phyloP scores from a whole-genome alignment of 2,797 vertebrate species.

The Avahi laniger region DNA sequence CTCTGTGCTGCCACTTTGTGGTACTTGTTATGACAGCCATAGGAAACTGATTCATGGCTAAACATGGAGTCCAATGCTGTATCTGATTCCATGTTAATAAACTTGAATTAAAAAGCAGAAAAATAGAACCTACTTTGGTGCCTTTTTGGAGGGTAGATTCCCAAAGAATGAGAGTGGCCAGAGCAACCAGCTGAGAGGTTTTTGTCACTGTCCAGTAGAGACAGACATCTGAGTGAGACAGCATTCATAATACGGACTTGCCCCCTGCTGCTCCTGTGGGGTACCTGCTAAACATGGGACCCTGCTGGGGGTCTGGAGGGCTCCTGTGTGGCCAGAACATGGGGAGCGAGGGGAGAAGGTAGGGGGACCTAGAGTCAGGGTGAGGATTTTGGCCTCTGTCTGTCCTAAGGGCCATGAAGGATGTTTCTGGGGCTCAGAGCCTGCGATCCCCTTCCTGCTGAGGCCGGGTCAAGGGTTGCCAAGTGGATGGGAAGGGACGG shows the following conservation, averaged over 20 bases:
- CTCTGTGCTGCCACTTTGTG: background rate
- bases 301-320: background rate
- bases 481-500: too few relatives aligned
- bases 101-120: background rate
- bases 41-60: background rate
- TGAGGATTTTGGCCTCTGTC: background rate
- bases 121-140: background rate
- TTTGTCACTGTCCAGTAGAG: background rate
- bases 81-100: background rate
- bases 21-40: background rate
- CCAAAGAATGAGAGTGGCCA: background rate
- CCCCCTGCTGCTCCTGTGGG: background rate
- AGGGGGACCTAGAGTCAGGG: background rate
- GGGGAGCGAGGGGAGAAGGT: background rate
- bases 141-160: background rate
- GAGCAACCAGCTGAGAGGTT: background rate
- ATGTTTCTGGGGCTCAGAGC: background rate
- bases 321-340: background rate
- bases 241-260: accelerated
- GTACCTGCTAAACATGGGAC: background rate
- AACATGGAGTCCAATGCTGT: background rate
- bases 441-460: background rate
- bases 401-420: background rate
- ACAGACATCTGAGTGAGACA: background rate
- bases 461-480: background rate